Evolutionary conservation across 2,113 vertebrate genomes (phyloP).

Genomic region (Ictalurus furcatus): DNA sequence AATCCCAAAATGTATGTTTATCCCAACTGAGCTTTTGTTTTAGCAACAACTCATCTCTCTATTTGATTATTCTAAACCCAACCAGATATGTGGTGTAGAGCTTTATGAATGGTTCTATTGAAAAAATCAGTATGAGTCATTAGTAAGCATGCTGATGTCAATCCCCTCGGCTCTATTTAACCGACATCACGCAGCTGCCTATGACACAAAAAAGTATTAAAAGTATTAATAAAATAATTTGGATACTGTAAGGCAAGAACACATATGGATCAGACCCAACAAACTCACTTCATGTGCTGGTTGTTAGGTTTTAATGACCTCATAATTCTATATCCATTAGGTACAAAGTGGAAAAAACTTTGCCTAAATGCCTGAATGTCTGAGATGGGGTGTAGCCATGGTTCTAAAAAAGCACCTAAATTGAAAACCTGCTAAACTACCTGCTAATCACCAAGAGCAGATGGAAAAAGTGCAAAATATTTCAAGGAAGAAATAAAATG

Average conservation of each 20-base stretch:
- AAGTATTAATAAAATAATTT: conserved; percentile 4
- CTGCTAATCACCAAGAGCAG: conserved; percentile 25
- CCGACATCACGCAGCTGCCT: conserved; percentile 27
- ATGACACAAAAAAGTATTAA: conserved; percentile 1
- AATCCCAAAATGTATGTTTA: conserved; percentile 16
- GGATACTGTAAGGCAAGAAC: neutral
- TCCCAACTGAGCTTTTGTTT: conserved; percentile 1
- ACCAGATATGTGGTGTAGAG: conserved; percentile 3
- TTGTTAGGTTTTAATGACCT: neutral
- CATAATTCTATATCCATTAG: neutral
- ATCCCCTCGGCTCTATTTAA: conserved; percentile 16
- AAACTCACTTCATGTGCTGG: neutral
- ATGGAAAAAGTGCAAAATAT: conserved; percentile 52
- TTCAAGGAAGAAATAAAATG: conserved; percentile 49
- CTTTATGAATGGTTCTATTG: conserved; percentile 36
- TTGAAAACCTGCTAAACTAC: neutral
- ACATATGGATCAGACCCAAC: neutral
- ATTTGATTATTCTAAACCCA: neutral
- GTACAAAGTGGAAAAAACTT: neutral
- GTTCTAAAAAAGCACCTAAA: neutral
- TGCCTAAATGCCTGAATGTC: neutral
- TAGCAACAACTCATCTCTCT: conserved; percentile 11
- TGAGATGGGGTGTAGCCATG: neutral
- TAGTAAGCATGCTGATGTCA: conserved; percentile 36
- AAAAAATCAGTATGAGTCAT: conserved; percentile 28